Conservation (phyloP, 2,113 vertebrate species). For the Pachypanchax playfairii region DNA sequence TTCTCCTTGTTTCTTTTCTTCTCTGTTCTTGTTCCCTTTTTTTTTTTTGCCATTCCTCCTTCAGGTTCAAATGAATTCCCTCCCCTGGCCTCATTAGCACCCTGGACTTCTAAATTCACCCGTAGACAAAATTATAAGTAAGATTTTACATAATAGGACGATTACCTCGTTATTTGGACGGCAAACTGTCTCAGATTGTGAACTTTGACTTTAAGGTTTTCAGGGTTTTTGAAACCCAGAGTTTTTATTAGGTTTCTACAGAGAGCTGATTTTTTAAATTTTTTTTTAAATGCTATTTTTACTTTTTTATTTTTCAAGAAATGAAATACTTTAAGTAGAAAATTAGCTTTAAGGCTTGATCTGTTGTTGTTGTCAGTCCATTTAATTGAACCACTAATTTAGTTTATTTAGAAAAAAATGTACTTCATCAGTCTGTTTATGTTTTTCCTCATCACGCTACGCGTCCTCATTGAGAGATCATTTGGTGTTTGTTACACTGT, state of each 20-base stretch:
- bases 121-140: slow-evolving; percentile 72
- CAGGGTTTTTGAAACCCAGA: not conserved
- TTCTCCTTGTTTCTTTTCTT: slow-evolving; percentile 70
- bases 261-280: no score
- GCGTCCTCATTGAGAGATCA: slow-evolving; percentile 24
- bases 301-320: not conserved
- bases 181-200: slow-evolving; percentile 27
- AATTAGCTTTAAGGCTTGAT: not conserved
- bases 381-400: slow-evolving; percentile 12
- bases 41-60: slow-evolving; percentile 71
- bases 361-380: not conserved
- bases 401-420: slow-evolving; percentile 8
- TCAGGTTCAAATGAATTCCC: slow-evolving; percentile 76
- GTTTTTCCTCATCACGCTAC: slow-evolving; percentile 8
- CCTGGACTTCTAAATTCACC: slow-evolving; percentile 69
- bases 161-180: slow-evolving; percentile 56
- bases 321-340: not conserved
- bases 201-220: slow-evolving; percentile 34
- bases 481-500: slow-evolving; percentile 63
- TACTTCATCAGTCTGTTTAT: not conserved
- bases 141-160: slow-evolving; percentile 68
- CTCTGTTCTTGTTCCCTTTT: slow-evolving; percentile 67
- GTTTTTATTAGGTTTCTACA: slow-evolving; percentile 4
- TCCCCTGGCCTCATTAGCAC: slow-evolving; percentile 75
- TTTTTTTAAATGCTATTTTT: not conserved